Evolutionary conservation across 2,797 vertebrate species (phyloP), one percentile per base, ranked within the genome.

Genomic region (Ctenochaetus hawaiiensis): DNA sequence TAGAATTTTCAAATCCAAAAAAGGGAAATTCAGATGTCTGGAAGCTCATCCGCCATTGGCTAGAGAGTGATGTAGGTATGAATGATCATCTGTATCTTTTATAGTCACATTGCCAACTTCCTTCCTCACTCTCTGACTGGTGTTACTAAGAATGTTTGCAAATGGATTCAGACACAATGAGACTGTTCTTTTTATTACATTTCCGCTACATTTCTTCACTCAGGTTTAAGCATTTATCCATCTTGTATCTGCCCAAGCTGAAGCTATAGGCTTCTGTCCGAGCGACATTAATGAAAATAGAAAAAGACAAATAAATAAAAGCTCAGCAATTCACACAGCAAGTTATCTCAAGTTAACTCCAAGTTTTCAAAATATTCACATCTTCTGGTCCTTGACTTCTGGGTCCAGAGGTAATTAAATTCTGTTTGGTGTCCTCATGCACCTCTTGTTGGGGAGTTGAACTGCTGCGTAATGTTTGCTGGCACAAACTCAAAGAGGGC

Each of bases 211-310:
- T 66, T 65, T 44, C 47, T 3, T 1, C 1, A 4, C 44, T 67
- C 51, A 5, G 39, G 52, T 79, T 75, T 49, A 45, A 75, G 72
- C 34, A 1, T 60, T 66, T 52, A 58, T 52, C 57, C 8, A 16
- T 61, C 67, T 57, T 2, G 26, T 64, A 78, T 64, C 67, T 64
- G 80, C 87, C 77, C 67, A 84, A 61, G 17, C 77, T 45, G 60
- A 62, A 51, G 67, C 67, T 64, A 71, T 81, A 39, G 74, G 47
- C 62, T 26, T 39, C 5, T 13, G 45, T 58, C 56, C 37, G 52
- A 80, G 75, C 10, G 41, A 66, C 74, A 54, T 69, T 59, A 44
- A 45, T 56, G 16, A 48, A 60, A 66, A 66, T 49, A 61, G 61
- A 18, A 14, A 56, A 68, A 18, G 23, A 66, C 60, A 4, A 63